Base-by-base conservation (phyloP, 2,113 vertebrate species). In the Boleophthalmus pectinirostris region DNA sequence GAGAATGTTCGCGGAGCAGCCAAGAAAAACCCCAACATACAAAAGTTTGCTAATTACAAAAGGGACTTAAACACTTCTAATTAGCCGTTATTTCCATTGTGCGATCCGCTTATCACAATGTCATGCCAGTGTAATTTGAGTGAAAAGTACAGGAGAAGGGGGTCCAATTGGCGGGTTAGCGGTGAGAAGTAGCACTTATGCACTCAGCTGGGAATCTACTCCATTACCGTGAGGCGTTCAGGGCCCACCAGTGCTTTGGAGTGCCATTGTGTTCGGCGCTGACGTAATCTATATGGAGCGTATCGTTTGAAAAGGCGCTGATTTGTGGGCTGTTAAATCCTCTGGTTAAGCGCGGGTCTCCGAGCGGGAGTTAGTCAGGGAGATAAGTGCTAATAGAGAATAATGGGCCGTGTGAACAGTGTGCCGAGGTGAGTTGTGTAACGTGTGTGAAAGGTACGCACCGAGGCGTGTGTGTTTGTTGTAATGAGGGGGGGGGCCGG, bases 1-100 rank as follows among this genome's bases (percentile, higher is more conserved):
- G 74, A 61, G 65, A 29, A 16, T 78, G 15, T 72, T 69, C 49
- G 69, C 85, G 16, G 45, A 72, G 73, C 85, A 79, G 74, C 53
- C 46, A 72, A 79, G 14, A 53, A 24, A 67, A 80, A 88, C 84
- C 87, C 29, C 29, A 86, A 80, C 71, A 66, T 72, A 90, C 85
- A 69, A 20, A 75, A 86, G 73, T 88, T 85, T 13, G 80, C 80
- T 89, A 88, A 91, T 92, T 91, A 87, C 82, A 83, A 83, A 90
- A 85, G 82, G 81, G 82, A 89, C 91, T 92, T 91, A 89, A 91
- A 86, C 79, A 80, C 68, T 79, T 74, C 70, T 88, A 90, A 92
- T 92, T 91, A 90, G 83, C 83, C 84, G 75, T 29, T 29, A 79
- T 85, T 85, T 81, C 74, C 85, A 70, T 86, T 83, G 83, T 84